Conservation (phyloP, 1,140 invertebrate species). For the Cephus cinctus region DNA sequence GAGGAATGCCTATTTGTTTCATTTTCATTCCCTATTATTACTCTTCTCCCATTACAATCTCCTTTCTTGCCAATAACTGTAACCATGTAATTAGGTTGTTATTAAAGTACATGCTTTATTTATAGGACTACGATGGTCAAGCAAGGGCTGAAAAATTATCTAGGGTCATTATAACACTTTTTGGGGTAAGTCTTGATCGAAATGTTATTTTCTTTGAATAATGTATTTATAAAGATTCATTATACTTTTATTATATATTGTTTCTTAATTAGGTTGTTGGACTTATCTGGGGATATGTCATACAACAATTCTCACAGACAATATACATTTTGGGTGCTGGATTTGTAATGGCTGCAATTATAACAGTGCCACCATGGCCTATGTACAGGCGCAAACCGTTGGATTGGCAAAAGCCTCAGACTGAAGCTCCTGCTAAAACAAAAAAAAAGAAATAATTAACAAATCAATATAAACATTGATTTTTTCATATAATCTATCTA, state of each 20-base stretch:
- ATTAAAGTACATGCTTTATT: too few relatives aligned
- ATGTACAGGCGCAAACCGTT: slow-evolving; percentile 85
- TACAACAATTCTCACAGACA: slow-evolving; percentile 94
- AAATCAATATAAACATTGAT: too few relatives aligned
- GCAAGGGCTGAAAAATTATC: slow-evolving; percentile 84
- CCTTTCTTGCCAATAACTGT: too few relatives aligned
- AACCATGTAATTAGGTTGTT: too few relatives aligned
- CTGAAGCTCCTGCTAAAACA: slow-evolving; percentile 33
- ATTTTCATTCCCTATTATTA: too few relatives aligned
- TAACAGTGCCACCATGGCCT: slow-evolving; percentile 90
- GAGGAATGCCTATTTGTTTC: too few relatives aligned
- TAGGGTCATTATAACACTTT: slow-evolving; percentile 84
- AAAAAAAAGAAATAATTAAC: slow-evolving; percentile 55
- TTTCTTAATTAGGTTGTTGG: slow-evolving; percentile 69
- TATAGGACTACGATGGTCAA: slow-evolving; percentile 89
- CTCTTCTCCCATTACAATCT: too few relatives aligned
- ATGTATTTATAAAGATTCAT: slow-evolving; percentile 3
- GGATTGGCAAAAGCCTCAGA: slow-evolving; percentile 83
- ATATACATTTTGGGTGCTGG: slow-evolving; percentile 90
- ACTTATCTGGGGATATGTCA: slow-evolving; percentile 88
- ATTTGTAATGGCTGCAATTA: slow-evolving; percentile 79
- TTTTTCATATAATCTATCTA: too few relatives aligned
- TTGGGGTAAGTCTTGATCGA: slow-evolving; percentile 64
- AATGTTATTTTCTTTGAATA: slow-evolving; percentile 2
- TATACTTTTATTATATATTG: slow-evolving; percentile 14